Evolutionary conservation across 92 coral and sea anemone genomes (phyloP), one percentile per base, ranked within the genome.

Genomic region (Epizoanthus ramosus): DNA sequence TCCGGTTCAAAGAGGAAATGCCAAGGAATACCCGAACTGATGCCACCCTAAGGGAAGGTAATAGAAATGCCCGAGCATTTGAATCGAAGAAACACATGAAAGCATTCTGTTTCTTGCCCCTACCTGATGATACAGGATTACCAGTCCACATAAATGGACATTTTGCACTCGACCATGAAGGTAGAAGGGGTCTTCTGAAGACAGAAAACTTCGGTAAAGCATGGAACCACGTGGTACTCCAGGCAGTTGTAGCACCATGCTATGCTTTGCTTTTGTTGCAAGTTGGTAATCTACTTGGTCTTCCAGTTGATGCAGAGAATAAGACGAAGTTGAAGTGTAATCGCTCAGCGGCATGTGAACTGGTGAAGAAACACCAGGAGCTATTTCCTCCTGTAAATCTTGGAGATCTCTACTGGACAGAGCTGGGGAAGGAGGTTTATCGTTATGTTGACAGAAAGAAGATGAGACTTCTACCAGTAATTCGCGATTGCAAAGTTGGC

Each of bases 61-160:
- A 39, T 39, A 5, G 43, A 39, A 39, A 39, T 5, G 5, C 43
- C 5, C 43, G 43, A 39, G 43, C 43, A 39, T 3, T 3, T 39
- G 43, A 39, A 5, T 39, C 5, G 3, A 17, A 19, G 13, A 37
- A 75, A 23, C 68, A n/a, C 10, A 75, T 73, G 80, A 89, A 84
- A 39, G 90, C 90, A 23, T 89, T 24, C 57, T 89, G 93, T 57
- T 70, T 91, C 25, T 84, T 93, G 45, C 97, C 97, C 19, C 91
- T 93, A 24, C 97, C 97, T 14, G 67, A 88, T 72, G 81, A 47
- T 41, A 93, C 94, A 0, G 79, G 79, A 35, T 83, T 93, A 57
- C 97, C 97, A 17, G 94, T 93, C 31, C 94, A 90, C 85, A 72
- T 93, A 21, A 93, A 92, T 84, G 97, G 97, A 0, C 97, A 92